These are phyloP conservation scores for Urocyon cinereoargenteus DNA, from an alignment of 2,797 vertebrate species.

Conservation along the genomic window DNA sequence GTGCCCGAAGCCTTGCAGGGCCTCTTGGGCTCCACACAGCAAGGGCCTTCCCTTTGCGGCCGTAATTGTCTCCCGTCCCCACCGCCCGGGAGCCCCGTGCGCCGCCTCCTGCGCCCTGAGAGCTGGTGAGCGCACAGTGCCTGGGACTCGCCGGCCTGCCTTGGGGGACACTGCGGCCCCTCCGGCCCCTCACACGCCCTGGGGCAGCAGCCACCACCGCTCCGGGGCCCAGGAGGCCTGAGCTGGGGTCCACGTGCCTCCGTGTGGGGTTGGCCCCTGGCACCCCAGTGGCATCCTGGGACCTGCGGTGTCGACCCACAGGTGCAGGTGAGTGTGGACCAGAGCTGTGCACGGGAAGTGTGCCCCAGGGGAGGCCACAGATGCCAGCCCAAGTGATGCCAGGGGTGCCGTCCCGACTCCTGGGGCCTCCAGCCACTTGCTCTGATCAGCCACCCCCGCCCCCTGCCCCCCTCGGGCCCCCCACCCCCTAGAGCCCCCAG, in stretches of 20 bases:
- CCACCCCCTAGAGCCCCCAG: too few relatives aligned
- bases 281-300: not conserved
- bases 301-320: not conserved
- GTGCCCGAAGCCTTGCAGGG: not conserved
- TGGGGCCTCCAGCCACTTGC: not conserved
- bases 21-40: not conserved
- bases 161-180: not conserved
- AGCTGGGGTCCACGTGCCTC: not conserved
- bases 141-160: not conserved
- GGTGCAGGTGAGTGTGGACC: not conserved
- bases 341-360: fast-evolving
- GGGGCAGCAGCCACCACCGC: not conserved
- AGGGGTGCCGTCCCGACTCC: not conserved
- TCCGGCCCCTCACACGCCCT: not conserved
- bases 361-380: not conserved
- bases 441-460: not conserved
- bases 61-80: too few relatives aligned
- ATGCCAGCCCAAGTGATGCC: too few relatives aligned
- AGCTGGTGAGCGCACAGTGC: not conserved
- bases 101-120: too few relatives aligned
- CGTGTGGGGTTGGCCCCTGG: fast-evolving
- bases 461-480: not conserved
- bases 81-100: too few relatives aligned
- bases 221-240: not conserved
- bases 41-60: not conserved